phyloP scores from a whole-genome alignment of 1,140 invertebrate species.

The Fopius arisanus region DNA sequence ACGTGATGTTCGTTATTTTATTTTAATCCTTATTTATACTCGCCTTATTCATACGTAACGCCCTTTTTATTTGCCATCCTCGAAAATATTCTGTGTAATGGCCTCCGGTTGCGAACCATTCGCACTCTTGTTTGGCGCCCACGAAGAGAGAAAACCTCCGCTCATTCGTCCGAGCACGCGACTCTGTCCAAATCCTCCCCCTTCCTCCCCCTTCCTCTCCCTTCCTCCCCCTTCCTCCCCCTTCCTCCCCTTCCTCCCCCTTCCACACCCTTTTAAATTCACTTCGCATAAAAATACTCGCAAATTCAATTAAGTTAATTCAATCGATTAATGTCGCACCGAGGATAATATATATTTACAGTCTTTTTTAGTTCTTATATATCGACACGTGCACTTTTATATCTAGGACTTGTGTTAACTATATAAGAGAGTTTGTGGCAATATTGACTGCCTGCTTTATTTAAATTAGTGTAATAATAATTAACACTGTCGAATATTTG shows the following conservation, averaged over 20 bases:
- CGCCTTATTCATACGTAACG: slow-evolving; percentile 18
- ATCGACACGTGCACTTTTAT: too few relatives aligned
- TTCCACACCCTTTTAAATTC: slow-evolving; percentile 12
- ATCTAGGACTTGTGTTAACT: too few relatives aligned
- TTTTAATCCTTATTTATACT: slow-evolving; percentile 15
- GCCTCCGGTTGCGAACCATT: slow-evolving; percentile 47
- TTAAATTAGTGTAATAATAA: too few relatives aligned
- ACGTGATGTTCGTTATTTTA: slow-evolving; percentile 3
- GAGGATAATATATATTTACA: not conserved
- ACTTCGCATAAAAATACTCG: not conserved
- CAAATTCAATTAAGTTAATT: not conserved
- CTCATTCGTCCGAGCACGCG: slow-evolving; percentile 53
- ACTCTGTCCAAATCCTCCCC: slow-evolving; percentile 2
- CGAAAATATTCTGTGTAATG: slow-evolving; percentile 46
- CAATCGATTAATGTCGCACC: not conserved
- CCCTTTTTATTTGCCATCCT: slow-evolving; percentile 3
- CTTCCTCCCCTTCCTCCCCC: slow-evolving; percentile 10
- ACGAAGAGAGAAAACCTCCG: slow-evolving; percentile 46
- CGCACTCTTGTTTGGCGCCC: slow-evolving; percentile 54
- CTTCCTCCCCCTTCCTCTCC: not conserved
- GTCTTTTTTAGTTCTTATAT: too few relatives aligned
- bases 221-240: not conserved
- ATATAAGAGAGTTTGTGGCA: too few relatives aligned
- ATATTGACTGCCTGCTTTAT: too few relatives aligned
- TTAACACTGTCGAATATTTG: too few relatives aligned